phyloP scores from a whole-genome alignment of 2,888 invertebrate genomes.

The Argyresthia albistria region DNA sequence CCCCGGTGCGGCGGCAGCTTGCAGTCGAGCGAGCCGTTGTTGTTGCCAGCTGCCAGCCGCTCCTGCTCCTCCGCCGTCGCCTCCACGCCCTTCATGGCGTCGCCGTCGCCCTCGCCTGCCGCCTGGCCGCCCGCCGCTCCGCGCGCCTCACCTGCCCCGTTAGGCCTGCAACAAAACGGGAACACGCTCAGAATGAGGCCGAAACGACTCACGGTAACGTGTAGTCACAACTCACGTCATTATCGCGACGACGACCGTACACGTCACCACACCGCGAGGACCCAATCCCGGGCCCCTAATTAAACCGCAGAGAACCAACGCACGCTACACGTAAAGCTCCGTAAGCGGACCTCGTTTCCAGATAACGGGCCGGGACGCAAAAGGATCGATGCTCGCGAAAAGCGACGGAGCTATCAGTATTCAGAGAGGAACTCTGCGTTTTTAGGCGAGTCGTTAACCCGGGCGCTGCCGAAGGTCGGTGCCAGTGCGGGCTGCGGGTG shows the following conservation, averaged over 20 bases:
- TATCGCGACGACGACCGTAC: slow-evolving; percentile 19
- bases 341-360: slow-evolving; percentile 23
- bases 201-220: neutral
- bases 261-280: slow-evolving; percentile 19
- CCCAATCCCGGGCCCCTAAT: neutral
- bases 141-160: slow-evolving; percentile 44
- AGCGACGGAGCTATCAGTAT: slow-evolving; percentile 20
- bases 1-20: slow-evolving; percentile 78
- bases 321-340: slow-evolving; percentile 34
- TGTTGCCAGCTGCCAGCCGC: slow-evolving; percentile 64
- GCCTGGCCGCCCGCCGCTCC: slow-evolving; percentile 47
- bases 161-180: slow-evolving; percentile 47
- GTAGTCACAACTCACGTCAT: slow-evolving; percentile 49
- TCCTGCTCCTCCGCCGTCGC: slow-evolving; percentile 66
- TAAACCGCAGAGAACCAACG: neutral
- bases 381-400: slow-evolving; percentile 26
- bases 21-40: slow-evolving; percentile 84
- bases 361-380: slow-evolving; percentile 29
- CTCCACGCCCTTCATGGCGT: slow-evolving; percentile 64
- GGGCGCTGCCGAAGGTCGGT: slow-evolving; percentile 7
- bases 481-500: slow-evolving; percentile 15
- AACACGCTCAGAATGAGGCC: neutral
- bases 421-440: slow-evolving; percentile 21
- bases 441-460: slow-evolving; percentile 23
- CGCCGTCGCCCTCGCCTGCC: slow-evolving; percentile 40